These are phyloP conservation scores for Gymnothorax javanicus DNA, from an alignment of 2,797 vertebrate genomes.

Conservation along the genomic window DNA sequence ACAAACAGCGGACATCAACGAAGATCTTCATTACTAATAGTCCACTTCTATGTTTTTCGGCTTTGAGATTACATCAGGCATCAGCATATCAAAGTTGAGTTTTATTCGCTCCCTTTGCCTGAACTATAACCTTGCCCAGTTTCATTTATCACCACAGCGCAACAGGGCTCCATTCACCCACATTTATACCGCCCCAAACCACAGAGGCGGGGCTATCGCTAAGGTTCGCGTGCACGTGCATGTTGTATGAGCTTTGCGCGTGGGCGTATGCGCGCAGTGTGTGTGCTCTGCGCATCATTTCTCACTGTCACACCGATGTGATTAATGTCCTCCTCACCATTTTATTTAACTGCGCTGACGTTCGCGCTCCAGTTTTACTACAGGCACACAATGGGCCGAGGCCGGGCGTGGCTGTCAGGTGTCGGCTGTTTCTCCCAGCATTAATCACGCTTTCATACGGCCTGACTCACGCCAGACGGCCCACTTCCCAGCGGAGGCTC, in stretches of 20 bases:
- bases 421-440: slow-evolving; percentile 70
- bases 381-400: slow-evolving; percentile 39
- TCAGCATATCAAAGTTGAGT: slow-evolving; percentile 52
- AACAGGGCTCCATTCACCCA: slow-evolving; percentile 31
- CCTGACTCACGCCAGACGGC: slow-evolving; percentile 70
- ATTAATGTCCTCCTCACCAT: slow-evolving; percentile 30
- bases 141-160: slow-evolving; percentile 46
- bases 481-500: slow-evolving; percentile 64
- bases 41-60: slow-evolving; percentile 28
- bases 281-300: slow-evolving; percentile 28
- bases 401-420: slow-evolving; percentile 62
- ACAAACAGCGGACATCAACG: slow-evolving; percentile 32
- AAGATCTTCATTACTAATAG: slow-evolving; percentile 40
- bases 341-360: slow-evolving; percentile 77
- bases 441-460: slow-evolving; percentile 83
- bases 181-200: slow-evolving; percentile 33
- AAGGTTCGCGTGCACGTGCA: slow-evolving; percentile 11
- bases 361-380: slow-evolving; percentile 70
- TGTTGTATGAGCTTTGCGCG: too few species aligned
- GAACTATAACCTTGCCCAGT: slow-evolving; percentile 48
- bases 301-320: slow-evolving; percentile 14
- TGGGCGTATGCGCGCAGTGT: too few species aligned
- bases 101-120: slow-evolving; percentile 53
- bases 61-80: slow-evolving; percentile 45
- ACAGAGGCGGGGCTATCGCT: slow-evolving; percentile 19